These are phyloP conservation scores for Tholera decimalis DNA, from an alignment of 2,888 invertebrate species.

Conservation along the genomic window DNA sequence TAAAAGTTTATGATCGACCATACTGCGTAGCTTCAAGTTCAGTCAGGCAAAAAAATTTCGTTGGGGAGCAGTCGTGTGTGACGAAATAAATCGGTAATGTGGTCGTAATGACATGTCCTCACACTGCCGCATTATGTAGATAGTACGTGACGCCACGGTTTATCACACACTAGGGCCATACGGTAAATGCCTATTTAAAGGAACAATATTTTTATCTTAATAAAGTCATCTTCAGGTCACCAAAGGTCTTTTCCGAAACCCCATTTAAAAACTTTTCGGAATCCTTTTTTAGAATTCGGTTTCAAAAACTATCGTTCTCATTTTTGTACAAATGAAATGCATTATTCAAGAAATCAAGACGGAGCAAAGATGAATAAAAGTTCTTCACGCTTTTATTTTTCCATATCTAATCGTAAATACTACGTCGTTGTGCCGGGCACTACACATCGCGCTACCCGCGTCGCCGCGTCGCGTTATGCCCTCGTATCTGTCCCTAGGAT, in stretches of 20 bases:
- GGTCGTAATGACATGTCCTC: conserved; percentile 72
- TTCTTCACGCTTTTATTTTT: conserved; percentile 7
- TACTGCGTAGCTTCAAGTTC: conserved; percentile 34
- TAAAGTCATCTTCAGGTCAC: conserved; percentile 22
- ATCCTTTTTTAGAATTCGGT: not conserved
- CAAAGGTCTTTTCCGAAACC: conserved; percentile 16
- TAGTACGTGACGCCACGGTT: conserved; percentile 42
- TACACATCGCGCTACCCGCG: not conserved
- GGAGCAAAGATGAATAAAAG: conserved; percentile 3
- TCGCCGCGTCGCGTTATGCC: conserved; percentile 56
- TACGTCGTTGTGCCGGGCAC: conserved; percentile 13
- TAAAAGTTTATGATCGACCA: conserved; percentile 43
- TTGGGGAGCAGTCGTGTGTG: conserved; percentile 70
- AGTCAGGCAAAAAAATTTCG: conserved; percentile 49
- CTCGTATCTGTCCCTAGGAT: conserved; percentile 72
- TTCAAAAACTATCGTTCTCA: not conserved
- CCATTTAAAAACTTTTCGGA: conserved; percentile 2
- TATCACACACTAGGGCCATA: conserved; percentile 37
- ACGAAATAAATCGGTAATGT: conserved; percentile 81
- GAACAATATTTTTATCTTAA: conserved; percentile 3
- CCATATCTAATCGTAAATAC: conserved; percentile 45
- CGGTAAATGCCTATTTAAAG: conserved; percentile 23
- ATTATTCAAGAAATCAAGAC: conserved; percentile 14
- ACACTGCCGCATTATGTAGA: conserved; percentile 53
- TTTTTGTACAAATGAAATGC: not conserved